These are phyloP conservation scores for Cyprinella venusta DNA, from an alignment of 2,797 vertebrate genomes.

Conservation along the genomic window DNA sequence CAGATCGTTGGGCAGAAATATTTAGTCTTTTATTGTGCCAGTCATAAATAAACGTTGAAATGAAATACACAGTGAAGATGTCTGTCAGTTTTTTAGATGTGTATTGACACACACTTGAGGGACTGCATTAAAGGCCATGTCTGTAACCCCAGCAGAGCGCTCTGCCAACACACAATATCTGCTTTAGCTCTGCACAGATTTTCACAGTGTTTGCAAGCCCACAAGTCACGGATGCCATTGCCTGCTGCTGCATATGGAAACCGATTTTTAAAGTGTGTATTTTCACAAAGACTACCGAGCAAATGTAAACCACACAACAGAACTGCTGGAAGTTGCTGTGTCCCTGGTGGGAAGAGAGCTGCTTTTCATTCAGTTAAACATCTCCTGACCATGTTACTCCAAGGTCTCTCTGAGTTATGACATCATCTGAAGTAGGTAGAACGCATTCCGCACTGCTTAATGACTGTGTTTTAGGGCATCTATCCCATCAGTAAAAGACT, in stretches of 20 bases:
- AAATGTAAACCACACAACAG: background rate
- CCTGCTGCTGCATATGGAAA: background rate
- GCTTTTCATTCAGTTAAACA: slow-evolving; percentile 24
- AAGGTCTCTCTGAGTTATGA: slow-evolving; percentile 26
- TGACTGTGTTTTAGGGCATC: slow-evolving; percentile 59
- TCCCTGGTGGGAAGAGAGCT: background rate
- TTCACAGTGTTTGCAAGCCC: slow-evolving; percentile 11
- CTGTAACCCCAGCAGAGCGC: slow-evolving; percentile 34
- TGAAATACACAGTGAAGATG: background rate
- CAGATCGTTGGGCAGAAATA: background rate
- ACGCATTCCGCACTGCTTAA: slow-evolving; percentile 48
- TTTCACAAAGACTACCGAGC: background rate
- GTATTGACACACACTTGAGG: background rate
- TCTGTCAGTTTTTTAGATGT: background rate
- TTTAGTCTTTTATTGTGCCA: background rate
- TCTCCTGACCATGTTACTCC: slow-evolving; percentile 43
- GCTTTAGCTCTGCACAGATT: slow-evolving; percentile 35
- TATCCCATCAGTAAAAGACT: slow-evolving; percentile 37
- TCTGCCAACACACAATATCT: slow-evolving; percentile 42
- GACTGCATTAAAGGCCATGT: slow-evolving; percentile 40
- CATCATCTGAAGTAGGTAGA: slow-evolving; percentile 30
- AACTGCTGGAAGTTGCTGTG: background rate
- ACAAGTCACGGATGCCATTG: background rate
- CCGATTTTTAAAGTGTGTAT: background rate
- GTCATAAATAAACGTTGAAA: background rate